Percentiles rank a stretch among this genome's conserved stretches.
These are phyloP conservation scores for Acomys russatus DNA, from an alignment of 2,797 vertebrate genomes.

Conservation along the genomic window DNA sequence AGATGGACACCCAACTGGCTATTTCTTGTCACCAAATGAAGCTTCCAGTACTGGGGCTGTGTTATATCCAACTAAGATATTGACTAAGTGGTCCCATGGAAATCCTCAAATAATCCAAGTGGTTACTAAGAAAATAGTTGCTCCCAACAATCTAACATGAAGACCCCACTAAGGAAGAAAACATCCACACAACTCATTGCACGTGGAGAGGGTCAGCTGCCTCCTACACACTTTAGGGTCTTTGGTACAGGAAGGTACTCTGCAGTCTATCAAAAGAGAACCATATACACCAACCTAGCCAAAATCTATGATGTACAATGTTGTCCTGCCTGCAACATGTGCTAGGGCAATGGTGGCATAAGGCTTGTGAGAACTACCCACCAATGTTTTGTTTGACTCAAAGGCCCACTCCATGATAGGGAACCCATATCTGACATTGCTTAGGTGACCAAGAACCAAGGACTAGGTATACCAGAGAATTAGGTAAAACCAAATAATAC, in stretches of 20 bases:
- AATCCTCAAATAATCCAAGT: not conserved
- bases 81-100: not conserved
- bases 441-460: not conserved
- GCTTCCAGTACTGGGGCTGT: not conserved
- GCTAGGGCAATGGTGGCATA: not conserved
- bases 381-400: not conserved
- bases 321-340: not conserved
- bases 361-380: not conserved
- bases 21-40: not conserved
- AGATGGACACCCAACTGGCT: not conserved
- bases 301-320: not conserved
- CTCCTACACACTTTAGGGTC: too few species aligned
- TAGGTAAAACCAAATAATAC: not conserved
- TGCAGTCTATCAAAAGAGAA: not conserved
- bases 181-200: not conserved
- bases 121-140: not conserved
- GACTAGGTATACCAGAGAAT: not conserved
- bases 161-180: not conserved
- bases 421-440: not conserved
- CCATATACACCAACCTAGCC: not conserved
- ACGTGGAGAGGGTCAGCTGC: not conserved
- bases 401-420: not conserved
- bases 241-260: not conserved
- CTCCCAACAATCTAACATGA: not conserved
- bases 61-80: not conserved